Conservation (phyloP, 2,888 invertebrate genomes). For the Meiosimyza platycephala region DNA sequence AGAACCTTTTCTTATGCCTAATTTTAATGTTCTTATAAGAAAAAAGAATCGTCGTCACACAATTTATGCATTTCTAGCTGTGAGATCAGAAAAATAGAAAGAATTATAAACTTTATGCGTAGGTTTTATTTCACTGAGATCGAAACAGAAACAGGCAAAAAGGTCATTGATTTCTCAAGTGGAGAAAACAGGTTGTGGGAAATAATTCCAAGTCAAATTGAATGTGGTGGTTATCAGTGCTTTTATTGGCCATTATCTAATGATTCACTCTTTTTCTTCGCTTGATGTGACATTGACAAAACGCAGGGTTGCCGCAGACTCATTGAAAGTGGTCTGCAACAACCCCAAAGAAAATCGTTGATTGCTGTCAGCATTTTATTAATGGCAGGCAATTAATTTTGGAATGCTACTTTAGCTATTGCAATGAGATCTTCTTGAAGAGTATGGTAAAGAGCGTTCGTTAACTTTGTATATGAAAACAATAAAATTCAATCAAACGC, state of each 20-base stretch:
- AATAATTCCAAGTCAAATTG: background rate
- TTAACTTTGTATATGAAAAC: background rate
- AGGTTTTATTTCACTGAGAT: background rate
- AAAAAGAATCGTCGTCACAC: background rate
- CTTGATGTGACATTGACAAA: slow-evolving; percentile 17
- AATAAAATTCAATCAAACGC: slow-evolving; percentile 21
- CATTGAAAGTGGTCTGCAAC: background rate
- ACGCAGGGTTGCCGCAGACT: slow-evolving; percentile 5
- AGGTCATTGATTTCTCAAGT: slow-evolving; percentile 3
- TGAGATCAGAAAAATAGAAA: too few species aligned
- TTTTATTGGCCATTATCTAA: background rate
- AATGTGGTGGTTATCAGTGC: background rate
- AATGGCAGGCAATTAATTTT: slow-evolving; percentile 23
- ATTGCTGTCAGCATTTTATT: slow-evolving; percentile 20
- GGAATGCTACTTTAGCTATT: slow-evolving; percentile 5
- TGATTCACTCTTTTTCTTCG: background rate
- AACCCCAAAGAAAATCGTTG: slow-evolving; percentile 1
- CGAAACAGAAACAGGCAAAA: background rate
- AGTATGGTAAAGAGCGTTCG: background rate
- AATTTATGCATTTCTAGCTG: slow-evolving; percentile 15
- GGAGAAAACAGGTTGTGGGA: slow-evolving; percentile 5
- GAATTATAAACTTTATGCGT: background rate
- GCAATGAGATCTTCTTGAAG: background rate
- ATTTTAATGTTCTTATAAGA: slow-evolving; percentile 7
- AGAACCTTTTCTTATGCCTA: slow-evolving; percentile 1